Conservation (phyloP, 2,888 invertebrate genomes). For the Diplazon laetatorius region DNA sequence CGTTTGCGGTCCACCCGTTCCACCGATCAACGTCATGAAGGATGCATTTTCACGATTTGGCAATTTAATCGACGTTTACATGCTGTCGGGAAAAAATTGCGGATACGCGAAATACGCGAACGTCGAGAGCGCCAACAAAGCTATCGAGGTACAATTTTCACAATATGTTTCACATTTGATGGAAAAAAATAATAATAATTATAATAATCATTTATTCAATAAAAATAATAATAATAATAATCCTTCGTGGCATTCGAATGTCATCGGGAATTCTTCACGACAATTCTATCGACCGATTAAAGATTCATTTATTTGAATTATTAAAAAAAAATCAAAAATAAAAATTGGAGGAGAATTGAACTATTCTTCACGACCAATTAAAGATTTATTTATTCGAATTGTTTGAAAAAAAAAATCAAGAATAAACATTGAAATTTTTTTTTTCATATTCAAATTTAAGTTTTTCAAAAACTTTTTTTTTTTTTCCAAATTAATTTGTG, state of each 20-base stretch:
- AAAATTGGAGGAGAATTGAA: not conserved
- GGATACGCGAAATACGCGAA: conserved; percentile 95
- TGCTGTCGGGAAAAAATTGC: conserved; percentile 94
- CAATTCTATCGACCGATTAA: too few relatives aligned
- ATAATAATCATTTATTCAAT: too few relatives aligned
- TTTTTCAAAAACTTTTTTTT: not conserved
- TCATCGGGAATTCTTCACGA: too few relatives aligned
- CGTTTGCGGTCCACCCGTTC: conserved; percentile 84
- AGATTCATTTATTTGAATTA: not conserved
- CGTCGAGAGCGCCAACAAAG: conserved; percentile 89
- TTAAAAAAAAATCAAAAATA: not conserved
- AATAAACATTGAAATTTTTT: not conserved
- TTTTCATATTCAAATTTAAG: not conserved
- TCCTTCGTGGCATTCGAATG: too few relatives aligned
- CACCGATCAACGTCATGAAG: conserved; percentile 90
- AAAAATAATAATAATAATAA: too few relatives aligned
- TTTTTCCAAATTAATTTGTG: too few relatives aligned
- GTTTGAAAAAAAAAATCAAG: not conserved
- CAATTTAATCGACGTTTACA: conserved; percentile 94
- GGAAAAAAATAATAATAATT: too few relatives aligned
- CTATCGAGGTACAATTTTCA: conserved; percentile 90
- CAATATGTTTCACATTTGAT: too few relatives aligned
- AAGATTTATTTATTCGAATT: not conserved
- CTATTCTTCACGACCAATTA: not conserved
- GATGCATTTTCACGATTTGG: conserved; percentile 97